Percentiles rank a stretch among this genome's conserved stretches.
These are phyloP conservation scores for Zonitis immaculata DNA, from an alignment of 2,888 invertebrate species.

Conservation along the genomic window DNA sequence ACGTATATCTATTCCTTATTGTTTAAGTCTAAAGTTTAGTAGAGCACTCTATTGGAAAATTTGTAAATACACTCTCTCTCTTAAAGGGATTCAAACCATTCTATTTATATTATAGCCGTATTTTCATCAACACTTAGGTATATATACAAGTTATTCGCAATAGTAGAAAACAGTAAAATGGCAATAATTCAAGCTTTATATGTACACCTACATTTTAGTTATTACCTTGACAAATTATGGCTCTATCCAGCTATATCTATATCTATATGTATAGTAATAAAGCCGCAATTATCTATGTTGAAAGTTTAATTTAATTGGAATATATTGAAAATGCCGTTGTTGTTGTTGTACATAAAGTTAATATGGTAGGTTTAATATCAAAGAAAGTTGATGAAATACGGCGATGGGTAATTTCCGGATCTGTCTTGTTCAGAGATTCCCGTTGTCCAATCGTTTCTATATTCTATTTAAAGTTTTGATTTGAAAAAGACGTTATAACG, in stretches of 20 bases:
- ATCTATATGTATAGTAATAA: no score
- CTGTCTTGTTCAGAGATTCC: slow-evolving; percentile 29
- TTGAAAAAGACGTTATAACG: no score
- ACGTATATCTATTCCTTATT: slow-evolving; percentile 15
- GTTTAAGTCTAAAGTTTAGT: background rate
- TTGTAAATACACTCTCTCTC: background rate
- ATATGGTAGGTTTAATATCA: background rate
- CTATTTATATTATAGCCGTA: no score
- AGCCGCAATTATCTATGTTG: background rate
- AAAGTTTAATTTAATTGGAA: background rate
- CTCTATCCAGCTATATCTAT: no score
- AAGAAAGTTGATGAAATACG: background rate
- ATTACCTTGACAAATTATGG: no score
- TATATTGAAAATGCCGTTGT: no score
- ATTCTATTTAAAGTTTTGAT: no score
- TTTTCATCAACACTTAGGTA: background rate
- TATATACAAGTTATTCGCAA: no score
- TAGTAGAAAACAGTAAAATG: no score
- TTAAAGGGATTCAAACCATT: no score
- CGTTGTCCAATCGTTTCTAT: slow-evolving; percentile 26
- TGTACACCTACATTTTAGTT: no score
- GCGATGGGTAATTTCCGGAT: slow-evolving; percentile 27
- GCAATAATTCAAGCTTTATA: no score
- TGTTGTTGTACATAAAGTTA: background rate
- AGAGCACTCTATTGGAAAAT: background rate